Percentiles rank a stretch among this genome's conserved stretches.
These are phyloP conservation scores for Venustoraphidia nigricollis DNA, from an alignment of 2,888 invertebrate genomes.

Conservation along the genomic window DNA sequence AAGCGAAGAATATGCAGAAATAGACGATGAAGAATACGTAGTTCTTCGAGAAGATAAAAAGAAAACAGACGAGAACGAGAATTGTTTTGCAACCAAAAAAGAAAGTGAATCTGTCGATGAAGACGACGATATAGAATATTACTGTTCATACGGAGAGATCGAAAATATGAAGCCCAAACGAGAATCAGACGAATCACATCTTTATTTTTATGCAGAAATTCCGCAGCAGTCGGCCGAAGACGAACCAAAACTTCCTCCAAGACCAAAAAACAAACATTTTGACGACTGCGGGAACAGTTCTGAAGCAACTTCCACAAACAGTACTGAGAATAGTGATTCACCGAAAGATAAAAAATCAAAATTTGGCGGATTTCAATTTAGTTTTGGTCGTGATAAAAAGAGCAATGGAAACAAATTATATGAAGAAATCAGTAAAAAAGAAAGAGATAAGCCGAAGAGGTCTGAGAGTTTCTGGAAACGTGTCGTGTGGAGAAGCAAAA, in stretches of 20 bases:
- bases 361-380: no score
- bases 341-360: background rate
- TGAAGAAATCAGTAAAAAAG: no score
- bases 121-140: conserved; percentile 1
- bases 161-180: background rate
- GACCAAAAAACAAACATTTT: background rate
- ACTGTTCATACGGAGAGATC: background rate
- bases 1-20: no score
- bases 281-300: background rate
- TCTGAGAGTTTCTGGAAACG: no score
- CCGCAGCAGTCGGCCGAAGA: background rate
- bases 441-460: no score
- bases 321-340: background rate
- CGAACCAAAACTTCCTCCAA: background rate
- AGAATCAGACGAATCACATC: background rate
- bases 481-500: no score
- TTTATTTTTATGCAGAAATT: background rate
- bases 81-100: background rate
- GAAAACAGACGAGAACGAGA: background rate
- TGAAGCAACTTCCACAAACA: background rate
- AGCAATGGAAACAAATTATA: no score
- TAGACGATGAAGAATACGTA: no score
- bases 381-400: no score
- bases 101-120: background rate
- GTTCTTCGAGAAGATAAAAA: background rate